A percentile compares a stretch with the other conserved stretches of the same genome.
phyloP scores from a whole-genome alignment of 30 jellyfish, hydroid and myxozoan genomes.

The Turritopsis dohrnii region DNA sequence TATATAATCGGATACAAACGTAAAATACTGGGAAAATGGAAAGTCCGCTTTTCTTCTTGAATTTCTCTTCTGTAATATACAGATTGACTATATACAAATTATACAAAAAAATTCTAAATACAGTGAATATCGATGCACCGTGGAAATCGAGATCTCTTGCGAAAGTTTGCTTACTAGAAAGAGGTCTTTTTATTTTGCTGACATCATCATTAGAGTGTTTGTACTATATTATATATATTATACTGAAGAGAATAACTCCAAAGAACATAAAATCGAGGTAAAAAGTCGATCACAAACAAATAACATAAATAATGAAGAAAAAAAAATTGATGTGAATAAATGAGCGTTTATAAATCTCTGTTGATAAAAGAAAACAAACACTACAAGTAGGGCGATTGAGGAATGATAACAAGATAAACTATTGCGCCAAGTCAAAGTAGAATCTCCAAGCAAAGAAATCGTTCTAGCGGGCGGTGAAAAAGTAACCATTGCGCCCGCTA shows the following conservation, averaged over 20 bases:
- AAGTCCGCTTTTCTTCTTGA: not conserved
- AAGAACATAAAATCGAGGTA: not conserved
- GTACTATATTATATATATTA: too few relatives aligned
- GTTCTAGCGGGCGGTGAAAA: too few relatives aligned
- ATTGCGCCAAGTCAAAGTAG: too few relatives aligned
- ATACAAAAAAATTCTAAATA: not conserved
- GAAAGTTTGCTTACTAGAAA: too few relatives aligned
- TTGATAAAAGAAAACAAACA: not conserved
- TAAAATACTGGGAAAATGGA: not conserved
- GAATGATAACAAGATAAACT: not conserved
- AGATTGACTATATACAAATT: conserved; percentile 13
- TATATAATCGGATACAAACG: not conserved
- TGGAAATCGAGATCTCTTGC: too few relatives aligned
- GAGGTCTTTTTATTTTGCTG: not conserved
- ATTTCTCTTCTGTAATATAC: conserved; percentile 12
- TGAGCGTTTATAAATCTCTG: not conserved
- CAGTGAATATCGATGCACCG: not conserved
- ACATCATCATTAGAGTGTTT: not conserved
- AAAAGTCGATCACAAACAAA: not conserved
- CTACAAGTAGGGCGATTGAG: too few relatives aligned
- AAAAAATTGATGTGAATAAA: not conserved
- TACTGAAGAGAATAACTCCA: not conserved
- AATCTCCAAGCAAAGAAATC: too few relatives aligned
- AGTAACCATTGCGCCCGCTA: too few relatives aligned
- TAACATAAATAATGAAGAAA: not conserved